Base-by-base conservation (phyloP, 2,797 vertebrate genomes). In the Apogon hyalosoma region DNA sequence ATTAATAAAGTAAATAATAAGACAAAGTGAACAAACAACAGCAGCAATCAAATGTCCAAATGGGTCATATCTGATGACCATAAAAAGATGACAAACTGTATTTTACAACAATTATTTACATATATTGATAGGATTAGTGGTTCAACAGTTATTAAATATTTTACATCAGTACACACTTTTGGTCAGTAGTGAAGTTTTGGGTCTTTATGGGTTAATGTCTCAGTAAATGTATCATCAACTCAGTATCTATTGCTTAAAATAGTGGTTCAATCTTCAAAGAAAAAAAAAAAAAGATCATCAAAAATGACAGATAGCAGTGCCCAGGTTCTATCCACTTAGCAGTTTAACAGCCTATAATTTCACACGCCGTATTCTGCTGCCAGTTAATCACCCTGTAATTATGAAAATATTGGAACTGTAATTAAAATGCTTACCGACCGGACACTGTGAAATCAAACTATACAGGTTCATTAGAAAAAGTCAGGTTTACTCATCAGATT, bases 351-450 rank as follows among this genome's bases (percentile, higher is more conserved):
- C 56, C 65, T 49, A 36, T 58, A 12, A 81, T 87, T 78, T 73
- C 48, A 57, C 55, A 72, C 64, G 11, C 52, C n/a, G n/a, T 65
- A 52, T 66, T 74, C 18, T 33, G 51, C 64, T 73, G 60, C 51
- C 52, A 63, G 40, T 59, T 63, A 80, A 80, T 82, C 69, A 63
- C 49, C 58, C 43, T 56, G 41, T 71, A 49, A 77, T 77, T 70
- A 60, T 73, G 61, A 69, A 73, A 72, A 79, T 63, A 66, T 14
- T 14, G 52, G 49, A 0, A 2, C 18, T 68, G 49, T 61, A 63
- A 83, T 81, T 78, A 58, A 82, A 84, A 63, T 64, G 63, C 57
- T 65, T 64, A 56, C 50, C 51, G 65, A 77, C 57, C 77, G 38
- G 41, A 19, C 9, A 43, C 10, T 47, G 43, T 9, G 14, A 52